Base-by-base conservation (phyloP, 2,888 invertebrate genomes). In the Amphipyra berbera region DNA sequence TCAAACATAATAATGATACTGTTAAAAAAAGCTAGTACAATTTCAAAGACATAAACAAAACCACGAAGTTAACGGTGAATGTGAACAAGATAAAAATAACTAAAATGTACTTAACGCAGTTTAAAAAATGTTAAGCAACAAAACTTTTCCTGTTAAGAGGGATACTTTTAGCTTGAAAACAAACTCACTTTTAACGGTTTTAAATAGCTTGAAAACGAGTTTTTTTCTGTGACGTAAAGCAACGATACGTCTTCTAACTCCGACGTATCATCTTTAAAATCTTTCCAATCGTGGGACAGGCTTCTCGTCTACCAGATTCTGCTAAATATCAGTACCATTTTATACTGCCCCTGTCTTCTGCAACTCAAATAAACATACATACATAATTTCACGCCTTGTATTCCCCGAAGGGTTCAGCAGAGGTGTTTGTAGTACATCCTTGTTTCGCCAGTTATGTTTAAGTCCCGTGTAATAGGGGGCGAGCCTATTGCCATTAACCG, bases 81-180 rank as follows among this genome's bases (percentile, higher is more conserved):
- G 49, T 42, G 53, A 46, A 54, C 37, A 64, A 58, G 21, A 21
- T 21, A 3, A 21, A 21, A 21, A 21, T 21, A 21, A 46, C 55
- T 44, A 48, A 59, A 64, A 69, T 58, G 54, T 35, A 70, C 58
- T 55, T 46, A 6, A 62, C 50, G 55, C 71, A 60, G 59, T 59
- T 70, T 30, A 1, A 44, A 45, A 49, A 64, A 56, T 56, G 59
- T 64, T 69, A 45, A 65, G 56, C 65, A 71, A 40, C 38, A 2
- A 60, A 70, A 69, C 52, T 69, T 69, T 64, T 33, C 13, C 38
- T 46, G 35, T n/a, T 27, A 14, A 60, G 47, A 59, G 53, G 55
- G 14, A 45, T 53, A 44, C 58, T 69, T 52, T 15, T 14, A 53
- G 42, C 30, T 52, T 44, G 15, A 45, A 49, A 70, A 15, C 52